Conservation (phyloP, 1,140 invertebrate species). For the Scaptomyza graminum region DNA sequence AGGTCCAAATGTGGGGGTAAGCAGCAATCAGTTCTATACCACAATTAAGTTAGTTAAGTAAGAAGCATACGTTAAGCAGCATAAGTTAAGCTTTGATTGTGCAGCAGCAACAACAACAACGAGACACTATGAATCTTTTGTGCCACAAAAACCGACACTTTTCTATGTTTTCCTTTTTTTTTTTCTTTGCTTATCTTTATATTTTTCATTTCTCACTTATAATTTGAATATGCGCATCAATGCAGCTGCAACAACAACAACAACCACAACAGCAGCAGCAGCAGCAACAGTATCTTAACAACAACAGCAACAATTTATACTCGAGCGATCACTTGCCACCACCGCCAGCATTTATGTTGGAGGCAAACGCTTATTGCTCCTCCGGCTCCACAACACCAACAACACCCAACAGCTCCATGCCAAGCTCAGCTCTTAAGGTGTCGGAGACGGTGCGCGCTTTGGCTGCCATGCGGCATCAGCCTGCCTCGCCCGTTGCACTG, state of each 20-base stretch:
- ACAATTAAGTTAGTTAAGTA: conserved; percentile 40
- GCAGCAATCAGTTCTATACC: conserved; percentile 16
- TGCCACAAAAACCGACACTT: too few relatives aligned
- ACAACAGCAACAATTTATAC: conserved; percentile 33
- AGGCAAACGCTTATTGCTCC: conserved; percentile 69
- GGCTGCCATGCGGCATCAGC: conserved; percentile 93
- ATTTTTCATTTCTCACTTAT: conserved; percentile 57
- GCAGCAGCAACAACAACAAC: conserved; percentile 20
- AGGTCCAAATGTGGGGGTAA: conserved; percentile 76
- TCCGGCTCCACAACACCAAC: not conserved
- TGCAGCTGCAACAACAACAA: conserved; percentile 33
- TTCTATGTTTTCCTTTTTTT: conserved; percentile 27
- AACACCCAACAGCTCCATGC: conserved; percentile 45
- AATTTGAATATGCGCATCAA: conserved; percentile 55
- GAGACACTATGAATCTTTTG: conserved; percentile 1
- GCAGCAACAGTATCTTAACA: conserved; percentile 31
- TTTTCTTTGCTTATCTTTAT: conserved; percentile 49
- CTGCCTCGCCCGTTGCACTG: conserved; percentile 91
- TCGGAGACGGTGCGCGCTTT: conserved; percentile 94
- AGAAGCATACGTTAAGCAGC: conserved; percentile 27
- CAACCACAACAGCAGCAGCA: conserved; percentile 16
- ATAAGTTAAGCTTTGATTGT: conserved; percentile 21
- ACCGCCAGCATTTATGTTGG: conserved; percentile 92
- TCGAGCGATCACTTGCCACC: conserved; percentile 90
- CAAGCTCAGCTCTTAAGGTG: conserved; percentile 86